Evolutionary conservation across 2,888 invertebrate genomes (phyloP).

Genomic region (Phorcus lineatus): DNA sequence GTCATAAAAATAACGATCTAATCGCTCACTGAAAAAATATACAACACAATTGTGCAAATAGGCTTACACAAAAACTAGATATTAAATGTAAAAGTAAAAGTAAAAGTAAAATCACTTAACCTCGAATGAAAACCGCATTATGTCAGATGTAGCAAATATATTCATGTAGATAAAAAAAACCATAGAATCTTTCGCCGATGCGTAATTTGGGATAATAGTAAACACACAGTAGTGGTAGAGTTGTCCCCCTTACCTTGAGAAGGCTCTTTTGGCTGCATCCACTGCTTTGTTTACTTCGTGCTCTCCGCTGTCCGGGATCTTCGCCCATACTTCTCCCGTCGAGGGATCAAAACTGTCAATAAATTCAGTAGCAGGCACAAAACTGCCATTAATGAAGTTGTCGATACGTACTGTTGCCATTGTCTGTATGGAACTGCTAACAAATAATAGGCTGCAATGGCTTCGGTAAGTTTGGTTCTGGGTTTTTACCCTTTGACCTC

Average conservation of each 20-base stretch:
- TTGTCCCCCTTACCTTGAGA: conserved; percentile 73
- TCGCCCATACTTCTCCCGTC: conserved; percentile 75
- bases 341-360: conserved; percentile 77
- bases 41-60: too few species aligned
- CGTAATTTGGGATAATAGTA: too few species aligned
- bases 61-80: too few species aligned
- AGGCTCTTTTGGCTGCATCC: conserved; percentile 76
- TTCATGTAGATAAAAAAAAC: too few species aligned
- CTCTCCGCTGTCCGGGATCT: conserved; percentile 76
- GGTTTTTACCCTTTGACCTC: conserved; percentile 15
- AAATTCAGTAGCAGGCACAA: conserved; percentile 61
- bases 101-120: too few species aligned
- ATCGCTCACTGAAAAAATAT: too few species aligned
- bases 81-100: too few species aligned
- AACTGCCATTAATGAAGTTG: conserved; percentile 77
- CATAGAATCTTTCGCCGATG: too few species aligned
- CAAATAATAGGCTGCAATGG: neutral
- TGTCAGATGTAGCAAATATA: too few species aligned
- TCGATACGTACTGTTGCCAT: conserved; percentile 31
- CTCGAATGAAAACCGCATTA: too few species aligned
- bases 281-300: conserved; percentile 74
- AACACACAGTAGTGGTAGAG: too few species aligned
- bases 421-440: neutral
- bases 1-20: too few species aligned
- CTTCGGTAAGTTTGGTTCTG: neutral